Percentiles rank a stretch among this genome's conserved stretches.
Conservation (phyloP, 2,113 vertebrate species). For the Laticauda colubrina region DNA sequence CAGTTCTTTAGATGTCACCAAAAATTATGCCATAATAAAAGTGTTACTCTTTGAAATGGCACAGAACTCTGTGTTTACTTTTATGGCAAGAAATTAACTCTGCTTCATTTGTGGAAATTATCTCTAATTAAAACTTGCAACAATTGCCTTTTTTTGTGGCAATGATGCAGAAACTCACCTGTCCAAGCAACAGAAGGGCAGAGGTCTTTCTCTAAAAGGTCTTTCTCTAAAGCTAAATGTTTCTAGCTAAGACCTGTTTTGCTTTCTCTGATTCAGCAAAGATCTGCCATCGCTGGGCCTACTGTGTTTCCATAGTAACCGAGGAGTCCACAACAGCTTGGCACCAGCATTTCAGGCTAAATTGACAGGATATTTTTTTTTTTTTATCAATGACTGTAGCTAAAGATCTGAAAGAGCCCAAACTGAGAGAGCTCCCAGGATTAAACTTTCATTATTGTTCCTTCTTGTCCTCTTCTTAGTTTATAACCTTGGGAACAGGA, state of each 20-base stretch:
- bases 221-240: conserved; percentile 1
- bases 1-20: background rate
- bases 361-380: conserved; percentile 51
- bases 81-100: background rate
- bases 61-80: background rate
- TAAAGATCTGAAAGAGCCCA: conserved; percentile 21
- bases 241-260: background rate
- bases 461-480: background rate
- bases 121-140: background rate
- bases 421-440: conserved; percentile 1
- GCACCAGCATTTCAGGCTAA: conserved; percentile 31
- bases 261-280: conserved; percentile 49
- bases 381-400: conserved; percentile 37
- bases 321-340: conserved; percentile 60
- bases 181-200: background rate
- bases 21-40: background rate
- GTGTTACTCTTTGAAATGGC: background rate
- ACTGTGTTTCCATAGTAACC: conserved; percentile 66
- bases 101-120: background rate
- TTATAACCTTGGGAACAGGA: background rate
- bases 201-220: background rate
- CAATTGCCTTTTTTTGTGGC: background rate
- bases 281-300: conserved; percentile 62
- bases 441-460: background rate
- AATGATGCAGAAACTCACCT: background rate